A percentile compares a stretch with the other conserved stretches of the same genome.
These are phyloP conservation scores for Smittia sp. DNA, from an alignment of 2,888 invertebrate genomes.

Conservation along the genomic window DNA sequence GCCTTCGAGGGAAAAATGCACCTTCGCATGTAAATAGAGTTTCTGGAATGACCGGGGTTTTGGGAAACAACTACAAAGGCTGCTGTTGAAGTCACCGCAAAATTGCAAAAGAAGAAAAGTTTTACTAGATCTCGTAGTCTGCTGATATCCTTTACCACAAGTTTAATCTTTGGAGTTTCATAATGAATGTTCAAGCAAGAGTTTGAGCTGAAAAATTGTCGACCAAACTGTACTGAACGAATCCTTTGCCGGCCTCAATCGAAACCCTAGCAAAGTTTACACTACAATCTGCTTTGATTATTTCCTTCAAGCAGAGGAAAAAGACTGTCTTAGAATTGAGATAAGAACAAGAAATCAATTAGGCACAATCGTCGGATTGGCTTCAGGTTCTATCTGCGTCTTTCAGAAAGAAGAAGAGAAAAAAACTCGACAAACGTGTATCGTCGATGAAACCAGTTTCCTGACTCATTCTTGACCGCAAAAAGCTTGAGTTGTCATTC, in stretches of 20 bases:
- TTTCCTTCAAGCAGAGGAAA: not conserved
- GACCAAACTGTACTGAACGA: no score
- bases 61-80: no score
- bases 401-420: not conserved
- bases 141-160: no score
- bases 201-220: no score
- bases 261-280: no score
- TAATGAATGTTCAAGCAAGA: no score
- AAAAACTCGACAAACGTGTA: conserved; percentile 27
- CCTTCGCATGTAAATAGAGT: not conserved
- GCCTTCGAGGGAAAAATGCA: not conserved
- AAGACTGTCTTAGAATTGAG: not conserved
- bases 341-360: conserved; percentile 23
- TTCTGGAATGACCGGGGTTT: not conserved
- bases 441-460: not conserved
- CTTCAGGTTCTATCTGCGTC: not conserved
- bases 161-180: no score
- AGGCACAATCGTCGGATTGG: not conserved
- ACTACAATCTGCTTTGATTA: no score
- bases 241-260: no score
- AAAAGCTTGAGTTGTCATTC: conserved; percentile 31
- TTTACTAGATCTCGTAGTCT: no score
- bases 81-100: no score
- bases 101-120: no score
- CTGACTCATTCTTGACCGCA: conserved; percentile 9